A percentile compares a stretch with the other conserved stretches of the same genome.
Evolutionary conservation across 2,888 invertebrate genomes (phyloP).

Genomic region (Cantharis flavilabris): DNA sequence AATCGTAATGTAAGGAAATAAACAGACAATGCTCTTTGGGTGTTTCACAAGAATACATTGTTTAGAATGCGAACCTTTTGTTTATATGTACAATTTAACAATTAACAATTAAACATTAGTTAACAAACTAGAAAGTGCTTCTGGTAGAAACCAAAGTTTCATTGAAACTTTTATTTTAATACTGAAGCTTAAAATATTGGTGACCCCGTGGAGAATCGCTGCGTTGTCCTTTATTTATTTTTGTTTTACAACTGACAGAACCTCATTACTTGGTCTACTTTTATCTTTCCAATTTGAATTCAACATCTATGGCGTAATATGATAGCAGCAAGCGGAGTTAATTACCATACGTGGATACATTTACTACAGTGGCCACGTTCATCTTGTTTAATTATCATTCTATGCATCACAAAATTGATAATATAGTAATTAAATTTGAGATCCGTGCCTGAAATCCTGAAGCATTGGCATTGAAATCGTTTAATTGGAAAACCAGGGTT

Average conservation of each 20-base stretch:
- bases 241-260: background rate
- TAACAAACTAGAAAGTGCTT: background rate
- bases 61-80: background rate
- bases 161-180: background rate
- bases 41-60: background rate
- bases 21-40: background rate
- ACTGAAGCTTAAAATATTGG: background rate
- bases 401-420: background rate
- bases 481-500: background rate
- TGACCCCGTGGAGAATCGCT: background rate
- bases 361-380: background rate
- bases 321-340: background rate
- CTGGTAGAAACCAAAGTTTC: background rate
- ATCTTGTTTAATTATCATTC: background rate
- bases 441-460: background rate
- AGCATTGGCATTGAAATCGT: background rate
- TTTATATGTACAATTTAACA: background rate
- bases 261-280: background rate
- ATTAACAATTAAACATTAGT: background rate
- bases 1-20: background rate
- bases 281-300: background rate
- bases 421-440: background rate
- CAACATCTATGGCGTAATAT: background rate
- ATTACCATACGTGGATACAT: background rate
- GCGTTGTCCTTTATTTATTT: background rate